Evolutionary conservation across 2,888 invertebrate genomes (phyloP).

Genomic region (Ormyrus labotus): DNA sequence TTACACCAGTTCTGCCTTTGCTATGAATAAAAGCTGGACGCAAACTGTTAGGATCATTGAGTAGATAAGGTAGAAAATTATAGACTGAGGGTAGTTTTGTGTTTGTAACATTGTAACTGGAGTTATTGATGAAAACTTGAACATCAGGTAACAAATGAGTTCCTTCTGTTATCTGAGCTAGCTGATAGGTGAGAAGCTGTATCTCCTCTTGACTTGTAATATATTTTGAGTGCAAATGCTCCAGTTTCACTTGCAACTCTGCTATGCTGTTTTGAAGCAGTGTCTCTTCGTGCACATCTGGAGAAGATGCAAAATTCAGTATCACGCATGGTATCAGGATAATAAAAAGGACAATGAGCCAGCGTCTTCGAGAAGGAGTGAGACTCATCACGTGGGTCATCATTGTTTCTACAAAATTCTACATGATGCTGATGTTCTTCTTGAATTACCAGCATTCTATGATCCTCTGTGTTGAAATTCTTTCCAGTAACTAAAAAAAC

Average conservation of each 20-base stretch:
- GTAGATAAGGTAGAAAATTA: constrained; percentile 91
- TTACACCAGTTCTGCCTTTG: constrained; percentile 84
- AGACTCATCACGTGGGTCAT: constrained; percentile 68
- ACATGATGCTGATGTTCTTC: constrained; percentile 52
- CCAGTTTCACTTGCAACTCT: constrained; percentile 86
- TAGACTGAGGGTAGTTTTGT: constrained; percentile 88
- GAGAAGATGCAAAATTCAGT: constrained; percentile 67
- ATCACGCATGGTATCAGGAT: constrained; percentile 70
- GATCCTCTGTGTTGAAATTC: constrained; percentile 8
- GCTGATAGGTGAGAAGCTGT: constrained; percentile 82
- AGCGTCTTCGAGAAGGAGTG: constrained; percentile 68
- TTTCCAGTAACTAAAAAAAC: constrained; percentile 1
- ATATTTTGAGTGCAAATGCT: constrained; percentile 88
- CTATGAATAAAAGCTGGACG: constrained; percentile 88
- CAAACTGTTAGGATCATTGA: constrained; percentile 86
- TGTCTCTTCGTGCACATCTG: constrained; percentile 69
- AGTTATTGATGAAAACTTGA: constrained; percentile 73
- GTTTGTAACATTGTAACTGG: constrained; percentile 73
- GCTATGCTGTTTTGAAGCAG: constrained; percentile 78
- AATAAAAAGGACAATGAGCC: constrained; percentile 67
- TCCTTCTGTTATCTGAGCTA: constrained; percentile 72
- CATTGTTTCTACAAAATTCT: constrained; percentile 62
- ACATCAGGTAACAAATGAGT: constrained; percentile 71
- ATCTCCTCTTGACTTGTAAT: constrained; percentile 87
- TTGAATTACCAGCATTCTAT: constrained; percentile 39